phyloP scores from a whole-genome alignment of 2,888 invertebrate genomes.

The Eupithecia exiguata region DNA sequence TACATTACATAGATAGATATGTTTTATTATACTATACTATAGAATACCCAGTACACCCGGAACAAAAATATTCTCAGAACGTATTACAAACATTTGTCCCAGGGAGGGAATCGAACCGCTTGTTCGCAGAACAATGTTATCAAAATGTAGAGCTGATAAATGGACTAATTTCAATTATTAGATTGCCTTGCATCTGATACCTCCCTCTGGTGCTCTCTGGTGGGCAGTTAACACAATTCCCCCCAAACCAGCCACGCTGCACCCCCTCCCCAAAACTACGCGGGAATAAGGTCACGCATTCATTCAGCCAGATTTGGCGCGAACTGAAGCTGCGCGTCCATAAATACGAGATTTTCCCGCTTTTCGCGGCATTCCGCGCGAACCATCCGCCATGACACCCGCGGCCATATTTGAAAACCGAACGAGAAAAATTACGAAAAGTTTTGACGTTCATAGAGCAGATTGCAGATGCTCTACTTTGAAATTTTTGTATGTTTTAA shows the following conservation, averaged over 20 bases:
- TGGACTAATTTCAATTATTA: background rate
- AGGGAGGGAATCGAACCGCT: background rate
- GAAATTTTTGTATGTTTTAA: background rate
- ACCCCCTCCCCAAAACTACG: slow-evolving; percentile 31
- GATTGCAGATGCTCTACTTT: slow-evolving; percentile 5
- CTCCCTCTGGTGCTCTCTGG: background rate
- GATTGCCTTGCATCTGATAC: background rate
- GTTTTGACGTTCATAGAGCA: slow-evolving; percentile 17
- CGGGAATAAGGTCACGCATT: slow-evolving; percentile 35
- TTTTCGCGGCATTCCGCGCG: slow-evolving; percentile 68
- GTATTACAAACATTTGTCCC: too few species aligned
- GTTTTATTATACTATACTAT: too few species aligned
- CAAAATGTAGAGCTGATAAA: background rate
- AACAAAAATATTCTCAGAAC: too few species aligned
- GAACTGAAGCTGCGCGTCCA: slow-evolving; percentile 48
- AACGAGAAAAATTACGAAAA: slow-evolving; percentile 44
- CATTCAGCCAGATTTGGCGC: slow-evolving; percentile 38
- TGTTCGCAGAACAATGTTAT: background rate
- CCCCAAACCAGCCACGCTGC: slow-evolving; percentile 3
- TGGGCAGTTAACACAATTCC: slow-evolving; percentile 24
- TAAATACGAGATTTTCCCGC: slow-evolving; percentile 58
- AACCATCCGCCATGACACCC: slow-evolving; percentile 51
- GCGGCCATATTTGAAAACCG: slow-evolving; percentile 45
- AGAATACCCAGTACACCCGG: too few species aligned
- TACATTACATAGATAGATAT: too few species aligned